Conservation (phyloP, 2,888 invertebrate species). For the Orthosia gothica region DNA sequence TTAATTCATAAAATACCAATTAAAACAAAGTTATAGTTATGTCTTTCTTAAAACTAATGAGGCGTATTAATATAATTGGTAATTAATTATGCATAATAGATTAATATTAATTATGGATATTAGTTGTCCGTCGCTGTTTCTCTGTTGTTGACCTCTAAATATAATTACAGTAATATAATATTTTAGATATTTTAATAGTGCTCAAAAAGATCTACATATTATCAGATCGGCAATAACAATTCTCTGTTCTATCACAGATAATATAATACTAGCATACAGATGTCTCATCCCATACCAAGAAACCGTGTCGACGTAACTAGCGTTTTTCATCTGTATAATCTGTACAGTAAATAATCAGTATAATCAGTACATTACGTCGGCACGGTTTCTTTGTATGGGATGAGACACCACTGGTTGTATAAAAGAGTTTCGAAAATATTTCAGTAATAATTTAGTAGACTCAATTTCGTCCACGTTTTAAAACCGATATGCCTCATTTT, state of each 20-base stretch:
- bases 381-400: too few species aligned
- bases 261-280: too few species aligned
- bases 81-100: slow-evolving; percentile 64
- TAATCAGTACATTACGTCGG: too few species aligned
- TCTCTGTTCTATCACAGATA: neutral
- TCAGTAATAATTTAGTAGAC: neutral
- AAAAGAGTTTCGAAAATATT: neutral
- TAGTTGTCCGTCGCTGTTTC: slow-evolving; percentile 20
- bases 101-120: slow-evolving; percentile 44
- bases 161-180: slow-evolving; percentile 23
- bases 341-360: too few species aligned
- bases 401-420: too few species aligned
- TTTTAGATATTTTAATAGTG: slow-evolving; percentile 19
- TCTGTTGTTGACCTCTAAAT: slow-evolving; percentile 19
- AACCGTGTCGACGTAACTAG: too few species aligned
- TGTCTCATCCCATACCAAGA: too few species aligned
- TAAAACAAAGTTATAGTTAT: slow-evolving; percentile 38
- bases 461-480: too few species aligned
- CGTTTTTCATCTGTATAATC: too few species aligned
- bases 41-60: slow-evolving; percentile 51
- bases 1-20: slow-evolving; percentile 43
- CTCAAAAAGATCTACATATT: slow-evolving; percentile 16
- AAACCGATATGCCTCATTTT: neutral
- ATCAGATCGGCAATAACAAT: slow-evolving; percentile 29
- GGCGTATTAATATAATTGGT: slow-evolving; percentile 54